Conservation (phyloP, 1,140 invertebrate genomes). For the Vanessa atalanta region DNA sequence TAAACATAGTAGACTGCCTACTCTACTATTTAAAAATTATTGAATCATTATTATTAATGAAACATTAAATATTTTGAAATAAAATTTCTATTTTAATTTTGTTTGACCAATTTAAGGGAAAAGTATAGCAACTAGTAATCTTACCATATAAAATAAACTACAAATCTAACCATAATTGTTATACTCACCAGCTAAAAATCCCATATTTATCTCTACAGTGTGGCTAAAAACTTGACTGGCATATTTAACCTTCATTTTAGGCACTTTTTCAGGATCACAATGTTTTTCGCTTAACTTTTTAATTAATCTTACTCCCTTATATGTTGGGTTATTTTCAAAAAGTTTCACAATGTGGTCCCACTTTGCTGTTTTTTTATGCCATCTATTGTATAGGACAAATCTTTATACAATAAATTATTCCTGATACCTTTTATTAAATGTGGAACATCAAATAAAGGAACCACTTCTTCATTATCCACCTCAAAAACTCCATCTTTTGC, state of each 20-base stretch:
- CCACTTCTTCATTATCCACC: neutral
- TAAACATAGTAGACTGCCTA: slow-evolving; percentile 5
- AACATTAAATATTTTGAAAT: slow-evolving; percentile 2
- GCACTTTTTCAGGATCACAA: slow-evolving; percentile 1
- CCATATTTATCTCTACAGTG: slow-evolving; percentile 1
- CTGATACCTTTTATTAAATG: slow-evolving; percentile 4
- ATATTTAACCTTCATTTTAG: slow-evolving; percentile 2
- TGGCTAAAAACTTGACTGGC: slow-evolving; percentile 1
- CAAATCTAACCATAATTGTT: slow-evolving; percentile 2
- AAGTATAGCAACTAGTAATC: slow-evolving; percentile 1
- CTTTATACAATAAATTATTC: slow-evolving; percentile 4
- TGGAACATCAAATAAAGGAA: slow-evolving; percentile 1
- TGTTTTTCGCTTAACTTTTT: neutral
- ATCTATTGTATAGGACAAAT: slow-evolving; percentile 1
- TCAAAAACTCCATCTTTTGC: neutral
- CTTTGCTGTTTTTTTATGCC: slow-evolving; percentile 3
- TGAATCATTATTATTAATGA: slow-evolving; percentile 4
- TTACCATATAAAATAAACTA: slow-evolving; percentile 6
- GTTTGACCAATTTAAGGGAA: slow-evolving; percentile 1
- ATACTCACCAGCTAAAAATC: slow-evolving; percentile 3
- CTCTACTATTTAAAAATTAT: slow-evolving; percentile 1
- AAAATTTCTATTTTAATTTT: slow-evolving; percentile 5
- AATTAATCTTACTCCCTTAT: neutral
- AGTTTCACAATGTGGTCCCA: slow-evolving; percentile 1
- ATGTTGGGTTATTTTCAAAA: slow-evolving; percentile 1